Conservation (phyloP, 2,797 vertebrate genomes). For the Stomatorhinus walkeri region DNA sequence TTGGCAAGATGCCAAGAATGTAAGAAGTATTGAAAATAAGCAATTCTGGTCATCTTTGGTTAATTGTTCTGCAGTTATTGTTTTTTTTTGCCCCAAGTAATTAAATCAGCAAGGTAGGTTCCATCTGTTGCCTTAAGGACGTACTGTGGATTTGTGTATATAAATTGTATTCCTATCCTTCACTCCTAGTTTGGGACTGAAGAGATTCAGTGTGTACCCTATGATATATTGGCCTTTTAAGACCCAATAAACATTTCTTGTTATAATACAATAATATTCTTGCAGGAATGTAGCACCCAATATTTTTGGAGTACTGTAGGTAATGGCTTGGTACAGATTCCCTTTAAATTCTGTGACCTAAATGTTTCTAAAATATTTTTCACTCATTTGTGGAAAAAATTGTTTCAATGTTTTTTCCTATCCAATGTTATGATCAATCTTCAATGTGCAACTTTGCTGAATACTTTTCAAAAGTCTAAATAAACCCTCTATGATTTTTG, state of each 20-base stretch:
- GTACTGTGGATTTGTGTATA: not conserved
- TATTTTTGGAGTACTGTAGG: not conserved
- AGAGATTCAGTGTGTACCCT: not conserved
- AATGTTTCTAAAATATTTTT: not conserved
- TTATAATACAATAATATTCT: not conserved
- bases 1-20: not conserved
- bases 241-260: not conserved
- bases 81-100: not conserved
- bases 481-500: not conserved
- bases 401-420: not conserved
- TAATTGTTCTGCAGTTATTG: not conserved
- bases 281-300: not conserved
- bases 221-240: not conserved
- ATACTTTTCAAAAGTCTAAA: not conserved
- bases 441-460: not conserved
- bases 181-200: not conserved
- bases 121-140: not conserved
- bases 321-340: not conserved
- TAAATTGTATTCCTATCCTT: not conserved
- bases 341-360: not conserved
- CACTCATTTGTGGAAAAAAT: not conserved
- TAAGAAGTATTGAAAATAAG: not conserved
- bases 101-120: not conserved
- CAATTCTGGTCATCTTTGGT: not conserved
- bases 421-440: not conserved